Base-by-base conservation (phyloP, 2,113 vertebrate species). In the Austrofundulus limnaeus region DNA sequence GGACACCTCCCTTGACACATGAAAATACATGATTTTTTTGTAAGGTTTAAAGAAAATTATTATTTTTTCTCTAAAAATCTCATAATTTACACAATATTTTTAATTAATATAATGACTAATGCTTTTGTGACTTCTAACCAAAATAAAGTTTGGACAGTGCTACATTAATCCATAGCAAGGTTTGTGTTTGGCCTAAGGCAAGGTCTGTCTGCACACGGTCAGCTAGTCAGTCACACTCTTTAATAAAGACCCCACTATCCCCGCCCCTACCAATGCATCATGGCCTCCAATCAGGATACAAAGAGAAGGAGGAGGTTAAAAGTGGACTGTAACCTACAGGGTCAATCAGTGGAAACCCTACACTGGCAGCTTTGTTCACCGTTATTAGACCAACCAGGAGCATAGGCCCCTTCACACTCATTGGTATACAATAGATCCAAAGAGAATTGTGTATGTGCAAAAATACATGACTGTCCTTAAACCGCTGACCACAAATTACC, bases 161-260 rank as follows among this genome's bases (percentile, higher is more conserved):
- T 78, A 68, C 31, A 5, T 59, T 23, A 81, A 63, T 46, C 47
- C 4, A 25, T 4, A 12, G 17, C 52, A 49, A 41, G 49, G 43
- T 50, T 81, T 71, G 73, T 70, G 77, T 81, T 82, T 75, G 47
- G 64, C 78, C 57, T 45, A 3, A 75, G 70, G 70, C 69, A 66
- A 66, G 76, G 59, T 80, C 79, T 81, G 25, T 74, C 63, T 79
- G 41, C 70, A 79, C 71, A 31, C 37, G 31, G 75, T 69, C 74
- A 67, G 46, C 75, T 63, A 83, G 75, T 85, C 76, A 78, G 78
- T 89, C 74, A 70, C 82, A 85, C 85, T 84, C 79, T 87, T 84
- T 84, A 86, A 84, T 87, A 87, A 84, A 80, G 75, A 51, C 74
- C 83, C 84, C 41, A 21, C 72, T 10, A 34, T 34, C 31, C 71